A percentile compares a stretch with the other conserved stretches of the same genome.
phyloP scores from a whole-genome alignment of 2,888 invertebrate species.

The Zaprionus lineosus region DNA sequence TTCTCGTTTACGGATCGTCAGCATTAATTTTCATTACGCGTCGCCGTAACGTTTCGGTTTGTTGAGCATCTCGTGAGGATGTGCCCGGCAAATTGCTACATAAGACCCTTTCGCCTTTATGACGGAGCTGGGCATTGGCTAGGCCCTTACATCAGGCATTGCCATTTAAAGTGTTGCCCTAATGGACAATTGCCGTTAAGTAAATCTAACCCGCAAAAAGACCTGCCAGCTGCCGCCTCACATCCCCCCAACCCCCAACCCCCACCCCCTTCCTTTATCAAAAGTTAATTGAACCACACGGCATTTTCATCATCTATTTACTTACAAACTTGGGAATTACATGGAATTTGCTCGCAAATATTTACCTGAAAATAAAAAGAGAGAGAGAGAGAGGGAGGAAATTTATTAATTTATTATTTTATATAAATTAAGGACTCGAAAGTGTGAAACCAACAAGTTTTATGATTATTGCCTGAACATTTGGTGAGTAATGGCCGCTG shows the following conservation, averaged over 20 bases:
- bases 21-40: slow-evolving; percentile 78
- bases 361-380: slow-evolving; percentile 52
- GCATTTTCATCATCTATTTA: slow-evolving; percentile 4
- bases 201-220: slow-evolving; percentile 56
- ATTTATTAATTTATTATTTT: too few species aligned
- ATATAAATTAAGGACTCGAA: neutral
- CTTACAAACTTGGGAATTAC: slow-evolving; percentile 16
- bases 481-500: too few species aligned
- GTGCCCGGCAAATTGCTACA: slow-evolving; percentile 49
- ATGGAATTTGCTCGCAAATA: neutral
- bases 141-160: slow-evolving; percentile 23
- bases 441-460: too few species aligned
- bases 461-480: too few species aligned
- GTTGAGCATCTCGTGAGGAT: slow-evolving; percentile 63
- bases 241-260: too few species aligned
- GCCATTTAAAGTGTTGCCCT: slow-evolving; percentile 38
- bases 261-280: slow-evolving; percentile 19
- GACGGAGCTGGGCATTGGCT: slow-evolving; percentile 15
- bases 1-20: slow-evolving; percentile 73
- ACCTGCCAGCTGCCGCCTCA: slow-evolving; percentile 11
- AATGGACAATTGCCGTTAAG: slow-evolving; percentile 56
- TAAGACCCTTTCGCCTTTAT: slow-evolving; percentile 59
- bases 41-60: slow-evolving; percentile 74
- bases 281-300: slow-evolving; percentile 56
- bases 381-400: neutral